Base-by-base conservation (phyloP, 2,113 vertebrate species). In the Oryzias curvinotus region DNA sequence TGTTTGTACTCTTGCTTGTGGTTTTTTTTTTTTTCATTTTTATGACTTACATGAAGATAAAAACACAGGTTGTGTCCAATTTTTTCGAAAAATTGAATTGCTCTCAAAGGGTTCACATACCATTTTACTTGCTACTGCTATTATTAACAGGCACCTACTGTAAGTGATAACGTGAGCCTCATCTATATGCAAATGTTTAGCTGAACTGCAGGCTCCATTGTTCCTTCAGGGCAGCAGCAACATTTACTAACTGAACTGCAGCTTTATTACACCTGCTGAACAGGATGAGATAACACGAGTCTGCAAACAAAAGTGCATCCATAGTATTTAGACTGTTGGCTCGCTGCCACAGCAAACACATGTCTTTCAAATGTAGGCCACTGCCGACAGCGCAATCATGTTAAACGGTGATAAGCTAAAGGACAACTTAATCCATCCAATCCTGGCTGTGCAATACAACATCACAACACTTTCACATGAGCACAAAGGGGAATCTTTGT, bases 321-420 rank as follows among this genome's bases (percentile, higher is more conserved):
- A 52, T 75, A 7, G 74, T 82, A 73, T 82, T 78, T 69, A 79
- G 70, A 82, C 70, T 70, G 68, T 64, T 68, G 69, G 72, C 71
- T 67, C 21, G 25, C 57, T 64, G 75, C 77, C 62, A 71, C 61
- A 77, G 66, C 43, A 21, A 78, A 71, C 47, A 6, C 80, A 74
- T 74, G 83, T 81, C 80, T 81, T 78, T 88, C 81, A 88, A 78
- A 89, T 84, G 56, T 83, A 86, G 88, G 88, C 77, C 59, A 73
- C 28, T 28, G 52, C 72, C 83, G 81, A 80, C 78, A 74, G 76
- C 58, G 74, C 82, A 74, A 88, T 87, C 84, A 83, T 85, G 87
- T 84, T 82, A 85, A 90, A 90, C 76, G 81, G 85, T 71, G 80
- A 84, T 87, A 86, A 86, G 62, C 78, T 84, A 62, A 75, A 57